Evolutionary conservation across 2,888 invertebrate genomes (phyloP).

Genomic region (Gryllus longicercus): DNA sequence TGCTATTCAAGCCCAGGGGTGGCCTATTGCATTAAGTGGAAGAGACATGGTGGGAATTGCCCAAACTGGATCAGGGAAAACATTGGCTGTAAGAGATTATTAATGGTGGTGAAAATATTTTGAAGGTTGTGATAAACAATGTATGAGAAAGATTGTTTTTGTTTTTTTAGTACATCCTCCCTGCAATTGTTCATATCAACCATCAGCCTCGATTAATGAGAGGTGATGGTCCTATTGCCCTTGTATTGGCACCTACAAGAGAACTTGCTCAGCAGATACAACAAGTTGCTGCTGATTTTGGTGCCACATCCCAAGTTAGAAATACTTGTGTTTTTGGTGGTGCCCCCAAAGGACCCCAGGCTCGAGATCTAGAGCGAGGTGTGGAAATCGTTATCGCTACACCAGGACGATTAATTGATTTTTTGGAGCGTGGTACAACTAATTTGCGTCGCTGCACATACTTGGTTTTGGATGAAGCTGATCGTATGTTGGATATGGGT

Average conservation of each 20-base stretch:
- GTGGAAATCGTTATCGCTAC: slow-evolving; percentile 95
- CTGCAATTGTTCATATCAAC: slow-evolving; percentile 92
- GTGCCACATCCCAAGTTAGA: slow-evolving; percentile 80
- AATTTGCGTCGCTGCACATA: slow-evolving; percentile 85
- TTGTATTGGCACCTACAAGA: slow-evolving; percentile 88
- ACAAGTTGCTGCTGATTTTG: slow-evolving; percentile 90
- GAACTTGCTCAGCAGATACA: slow-evolving; percentile 92
- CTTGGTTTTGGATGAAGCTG: slow-evolving; percentile 91
- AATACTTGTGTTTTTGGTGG: slow-evolving; percentile 98
- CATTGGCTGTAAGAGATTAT: slow-evolving; percentile 60
- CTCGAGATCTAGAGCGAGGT: slow-evolving; percentile 81
- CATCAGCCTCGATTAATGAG: slow-evolving; percentile 79
- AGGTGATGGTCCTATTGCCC: slow-evolving; percentile 91
- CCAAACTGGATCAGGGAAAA: slow-evolving; percentile 91
- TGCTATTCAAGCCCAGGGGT: slow-evolving; percentile 91
- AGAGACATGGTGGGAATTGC: slow-evolving; percentile 92
- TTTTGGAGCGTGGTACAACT: slow-evolving; percentile 83
- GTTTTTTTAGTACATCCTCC: slow-evolving; percentile 71
- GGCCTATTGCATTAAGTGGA: slow-evolving; percentile 92
- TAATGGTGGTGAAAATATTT: neutral
- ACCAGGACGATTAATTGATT: slow-evolving; percentile 90
- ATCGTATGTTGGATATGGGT: slow-evolving; percentile 96
- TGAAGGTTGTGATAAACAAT: neutral
- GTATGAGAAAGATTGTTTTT: neutral
- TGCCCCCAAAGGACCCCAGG: slow-evolving; percentile 80